A percentile compares a stretch with the other conserved stretches of the same genome.
These are phyloP conservation scores for Tetragonula clypearis DNA, from an alignment of 1,140 invertebrate species.

Conservation along the genomic window DNA sequence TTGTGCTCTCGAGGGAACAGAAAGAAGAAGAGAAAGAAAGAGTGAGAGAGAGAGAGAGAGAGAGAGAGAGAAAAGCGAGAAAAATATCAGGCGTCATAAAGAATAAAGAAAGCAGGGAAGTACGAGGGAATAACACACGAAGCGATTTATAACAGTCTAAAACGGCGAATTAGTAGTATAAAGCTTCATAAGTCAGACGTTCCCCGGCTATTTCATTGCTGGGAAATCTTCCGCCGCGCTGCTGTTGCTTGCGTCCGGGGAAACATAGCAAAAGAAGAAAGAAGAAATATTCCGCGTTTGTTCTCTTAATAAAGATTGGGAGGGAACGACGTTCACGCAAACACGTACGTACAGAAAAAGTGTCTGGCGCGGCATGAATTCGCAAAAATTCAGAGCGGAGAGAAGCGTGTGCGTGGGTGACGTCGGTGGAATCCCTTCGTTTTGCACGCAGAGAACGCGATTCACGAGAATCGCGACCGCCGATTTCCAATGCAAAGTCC, in stretches of 20 bases:
- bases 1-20: not conserved
- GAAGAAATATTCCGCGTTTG: not conserved
- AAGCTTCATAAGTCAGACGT: conserved; percentile 31
- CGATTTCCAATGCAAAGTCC: not conserved
- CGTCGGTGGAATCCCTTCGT: not conserved
- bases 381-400: not conserved
- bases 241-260: not conserved
- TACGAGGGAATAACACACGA: not conserved
- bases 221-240: not conserved
- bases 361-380: not conserved
- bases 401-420: not conserved
- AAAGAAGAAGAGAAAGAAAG: not conserved
- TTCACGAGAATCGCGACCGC: not conserved
- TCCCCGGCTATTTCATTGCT: not conserved
- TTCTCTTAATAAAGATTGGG: not conserved
- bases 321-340: not conserved
- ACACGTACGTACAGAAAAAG: not conserved
- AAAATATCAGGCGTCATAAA: not conserved
- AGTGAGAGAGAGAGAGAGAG: not conserved
- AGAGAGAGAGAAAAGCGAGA: not conserved
- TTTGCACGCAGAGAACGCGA: not conserved
- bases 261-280: too few relatives aligned
- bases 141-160: not conserved
- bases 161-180: conserved; percentile 20
- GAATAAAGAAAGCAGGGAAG: not conserved